These are phyloP conservation scores for Albula glossodonta DNA, from an alignment of 2,113 vertebrate genomes.

Conservation along the genomic window DNA sequence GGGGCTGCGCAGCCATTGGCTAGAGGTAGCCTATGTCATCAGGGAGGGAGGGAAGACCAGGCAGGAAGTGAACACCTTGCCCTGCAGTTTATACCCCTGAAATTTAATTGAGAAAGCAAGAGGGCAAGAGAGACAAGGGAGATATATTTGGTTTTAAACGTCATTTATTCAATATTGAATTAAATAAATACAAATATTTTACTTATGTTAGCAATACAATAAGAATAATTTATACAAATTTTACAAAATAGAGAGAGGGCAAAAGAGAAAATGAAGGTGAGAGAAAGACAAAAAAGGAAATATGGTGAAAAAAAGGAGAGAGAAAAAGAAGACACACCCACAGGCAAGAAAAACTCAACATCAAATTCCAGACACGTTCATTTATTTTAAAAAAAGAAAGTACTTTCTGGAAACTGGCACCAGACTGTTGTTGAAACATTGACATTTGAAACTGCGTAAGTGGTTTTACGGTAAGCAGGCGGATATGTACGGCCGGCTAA, in stretches of 20 bases:
- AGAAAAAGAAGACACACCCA: neutral
- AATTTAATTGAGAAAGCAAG: too few relatives aligned
- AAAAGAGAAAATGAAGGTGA: neutral
- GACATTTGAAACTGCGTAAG: neutral
- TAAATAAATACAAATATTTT: too few relatives aligned
- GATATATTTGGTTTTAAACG: too few relatives aligned
- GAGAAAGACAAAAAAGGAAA: neutral
- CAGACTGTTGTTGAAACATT: neutral
- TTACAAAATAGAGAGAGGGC: neutral
- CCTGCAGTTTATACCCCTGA: too few relatives aligned
- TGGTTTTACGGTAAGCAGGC: neutral
- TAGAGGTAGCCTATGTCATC: slow-evolving; percentile 1
- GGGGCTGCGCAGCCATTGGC: neutral
- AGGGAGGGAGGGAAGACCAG: neutral
- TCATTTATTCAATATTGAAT: too few relatives aligned
- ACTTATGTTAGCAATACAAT: too few relatives aligned
- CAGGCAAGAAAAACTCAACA: neutral
- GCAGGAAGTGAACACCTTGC: neutral
- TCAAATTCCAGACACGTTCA: slow-evolving; percentile 1
- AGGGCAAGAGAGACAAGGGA: too few relatives aligned
- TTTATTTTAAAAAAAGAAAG: neutral
- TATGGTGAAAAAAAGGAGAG: neutral
- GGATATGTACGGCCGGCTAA: neutral
- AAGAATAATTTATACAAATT: neutral
- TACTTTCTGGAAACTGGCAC: neutral